Evolutionary conservation across 2,113 vertebrate species (phyloP).

Genomic region (Brachyistius frenatus): DNA sequence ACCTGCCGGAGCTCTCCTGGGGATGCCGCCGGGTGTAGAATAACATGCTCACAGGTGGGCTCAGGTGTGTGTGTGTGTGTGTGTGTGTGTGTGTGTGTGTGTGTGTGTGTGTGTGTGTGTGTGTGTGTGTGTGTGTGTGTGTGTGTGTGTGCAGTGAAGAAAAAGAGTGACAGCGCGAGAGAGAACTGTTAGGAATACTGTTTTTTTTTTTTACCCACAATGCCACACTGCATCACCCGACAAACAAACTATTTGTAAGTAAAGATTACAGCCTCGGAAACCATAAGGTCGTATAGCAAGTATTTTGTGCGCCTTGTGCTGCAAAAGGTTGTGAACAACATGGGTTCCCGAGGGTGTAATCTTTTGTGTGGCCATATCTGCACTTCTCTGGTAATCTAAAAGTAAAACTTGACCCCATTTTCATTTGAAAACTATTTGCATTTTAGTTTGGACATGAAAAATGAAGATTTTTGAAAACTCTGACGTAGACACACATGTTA

Average conservation of each 20-base stretch:
- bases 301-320: too few relatives aligned
- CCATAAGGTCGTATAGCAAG: too few relatives aligned
- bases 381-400: too few relatives aligned
- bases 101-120: conserved; percentile 48
- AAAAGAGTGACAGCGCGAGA: neutral
- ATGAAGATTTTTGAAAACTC: too few relatives aligned
- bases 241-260: conserved; percentile 27
- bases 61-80: conserved; percentile 46
- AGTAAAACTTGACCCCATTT: too few relatives aligned
- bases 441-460: too few relatives aligned
- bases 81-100: conserved; percentile 28
- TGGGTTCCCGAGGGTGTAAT: too few relatives aligned
- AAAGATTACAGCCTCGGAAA: conserved; percentile 25
- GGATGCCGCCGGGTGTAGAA: conserved; percentile 44
- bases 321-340: too few relatives aligned
- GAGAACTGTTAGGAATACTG: conserved; percentile 8
- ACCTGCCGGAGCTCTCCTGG: conserved; percentile 49
- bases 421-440: too few relatives aligned
- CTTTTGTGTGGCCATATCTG: too few relatives aligned
- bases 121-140: conserved; percentile 48
- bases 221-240: conserved; percentile 9
- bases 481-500: too few relatives aligned
- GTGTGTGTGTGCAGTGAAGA: neutral
- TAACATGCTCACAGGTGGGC: conserved; percentile 50
- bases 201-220: conserved; percentile 18